phyloP scores from a whole-genome alignment of 1,140 invertebrate genomes.

The Rhagoletis zephyria region DNA sequence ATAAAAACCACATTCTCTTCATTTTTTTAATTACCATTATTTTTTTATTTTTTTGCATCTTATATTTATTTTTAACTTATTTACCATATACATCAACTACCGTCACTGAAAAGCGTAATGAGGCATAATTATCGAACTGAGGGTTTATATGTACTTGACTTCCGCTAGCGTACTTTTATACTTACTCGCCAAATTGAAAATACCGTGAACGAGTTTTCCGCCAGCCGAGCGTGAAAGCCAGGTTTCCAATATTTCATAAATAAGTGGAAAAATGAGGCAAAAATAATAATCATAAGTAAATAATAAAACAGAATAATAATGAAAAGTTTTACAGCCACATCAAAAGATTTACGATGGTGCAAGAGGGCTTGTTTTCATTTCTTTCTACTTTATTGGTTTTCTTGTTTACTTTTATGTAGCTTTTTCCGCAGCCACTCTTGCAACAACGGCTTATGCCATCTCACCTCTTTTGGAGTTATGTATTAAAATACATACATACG shows the following conservation, averaged over 20 bases:
- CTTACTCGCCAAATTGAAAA: not conserved
- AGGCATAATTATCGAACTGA: not conserved
- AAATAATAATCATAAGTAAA: not conserved
- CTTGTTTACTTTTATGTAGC: not conserved
- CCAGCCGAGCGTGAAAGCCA: not conserved
- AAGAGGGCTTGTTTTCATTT: not conserved
- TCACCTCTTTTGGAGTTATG: too few species aligned
- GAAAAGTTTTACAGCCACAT: conserved; percentile 34
- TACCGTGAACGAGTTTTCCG: not conserved
- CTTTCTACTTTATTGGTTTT: not conserved
- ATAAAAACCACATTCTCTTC: too few species aligned
- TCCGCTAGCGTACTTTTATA: not conserved
- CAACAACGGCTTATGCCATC: not conserved
- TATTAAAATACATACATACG: not conserved
- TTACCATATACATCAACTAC: too few species aligned
- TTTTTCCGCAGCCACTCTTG: not conserved
- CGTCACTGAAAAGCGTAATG: conserved; percentile 6
- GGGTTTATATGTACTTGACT: not conserved
- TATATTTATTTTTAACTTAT: too few species aligned
- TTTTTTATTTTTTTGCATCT: too few species aligned
- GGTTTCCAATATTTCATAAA: not conserved
- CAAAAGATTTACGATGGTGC: conserved; percentile 5
- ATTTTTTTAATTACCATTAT: too few species aligned
- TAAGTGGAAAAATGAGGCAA: not conserved
- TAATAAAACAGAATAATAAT: conserved; percentile 19